phyloP scores from a whole-genome alignment of 37 sponge, comb jelly and placozoan genomes.

The Cladorhizidae sp. region DNA sequence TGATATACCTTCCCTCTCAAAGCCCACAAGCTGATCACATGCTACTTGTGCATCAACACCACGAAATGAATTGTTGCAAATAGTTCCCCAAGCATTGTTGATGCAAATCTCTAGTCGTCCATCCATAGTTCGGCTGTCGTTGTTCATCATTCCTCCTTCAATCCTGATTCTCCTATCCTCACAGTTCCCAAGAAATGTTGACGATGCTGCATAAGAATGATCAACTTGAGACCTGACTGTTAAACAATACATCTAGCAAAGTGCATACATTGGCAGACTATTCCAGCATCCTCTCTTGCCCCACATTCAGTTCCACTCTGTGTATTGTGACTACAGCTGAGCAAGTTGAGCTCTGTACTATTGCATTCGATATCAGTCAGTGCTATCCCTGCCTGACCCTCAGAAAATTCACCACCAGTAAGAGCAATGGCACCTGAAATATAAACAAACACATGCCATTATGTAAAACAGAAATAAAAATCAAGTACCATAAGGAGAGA shows the following conservation, averaged over 20 bases:
- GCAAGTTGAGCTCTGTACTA: conserved; percentile 23
- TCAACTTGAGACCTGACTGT: too few relatives aligned
- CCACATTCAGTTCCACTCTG: conserved; percentile 3
- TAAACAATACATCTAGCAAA: background rate
- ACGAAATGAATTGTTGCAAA: conserved; percentile 12
- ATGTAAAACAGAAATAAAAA: background rate
- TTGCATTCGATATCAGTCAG: conserved; percentile 22
- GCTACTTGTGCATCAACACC: conserved; percentile 18
- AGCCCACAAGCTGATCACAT: conserved; percentile 16
- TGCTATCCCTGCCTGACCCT: background rate
- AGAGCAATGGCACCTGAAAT: conserved; percentile 17
- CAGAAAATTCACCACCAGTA: conserved; percentile 8
- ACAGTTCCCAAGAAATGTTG: conserved; percentile 15
- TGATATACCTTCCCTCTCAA: conserved; percentile 7
- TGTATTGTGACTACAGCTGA: conserved; percentile 8
- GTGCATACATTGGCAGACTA: conserved; percentile 25
- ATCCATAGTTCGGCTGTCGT: background rate
- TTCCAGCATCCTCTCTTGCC: conserved; percentile 35
- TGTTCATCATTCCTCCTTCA: background rate
- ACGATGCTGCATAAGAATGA: background rate
- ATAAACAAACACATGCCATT: background rate
- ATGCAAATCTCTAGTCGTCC: conserved; percentile 34
- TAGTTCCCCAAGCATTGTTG: conserved; percentile 46
- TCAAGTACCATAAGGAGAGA: conserved; percentile 44
- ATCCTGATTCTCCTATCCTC: conserved; percentile 8